These are phyloP conservation scores for Romanomermis culicivorax DNA, from an alignment of 2,888 invertebrate species.

Conservation along the genomic window DNA sequence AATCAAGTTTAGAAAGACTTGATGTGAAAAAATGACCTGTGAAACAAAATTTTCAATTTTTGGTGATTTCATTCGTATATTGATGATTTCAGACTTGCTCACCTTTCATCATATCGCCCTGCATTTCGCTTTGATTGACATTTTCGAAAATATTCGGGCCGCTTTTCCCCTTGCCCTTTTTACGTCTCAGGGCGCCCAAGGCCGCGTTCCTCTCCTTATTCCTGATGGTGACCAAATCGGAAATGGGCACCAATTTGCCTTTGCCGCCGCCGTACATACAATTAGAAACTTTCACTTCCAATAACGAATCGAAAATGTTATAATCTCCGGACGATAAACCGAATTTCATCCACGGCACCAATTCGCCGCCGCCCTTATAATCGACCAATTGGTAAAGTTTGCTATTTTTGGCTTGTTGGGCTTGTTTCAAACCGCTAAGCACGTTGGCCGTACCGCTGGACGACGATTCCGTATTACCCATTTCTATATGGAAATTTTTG, in stretches of 20 bases:
- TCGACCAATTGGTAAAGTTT: conserved; percentile 61
- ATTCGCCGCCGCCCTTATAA: conserved; percentile 74
- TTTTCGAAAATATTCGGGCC: conserved; percentile 26
- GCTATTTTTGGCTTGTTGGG: conserved; percentile 16
- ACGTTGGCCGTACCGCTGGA: neutral
- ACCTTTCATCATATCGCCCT: conserved; percentile 22
- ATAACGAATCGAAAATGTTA: conserved; percentile 9
- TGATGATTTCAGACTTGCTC: too few species aligned
- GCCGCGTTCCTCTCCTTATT: conserved; percentile 50
- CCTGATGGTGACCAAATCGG: conserved; percentile 60
- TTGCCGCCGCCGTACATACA: conserved; percentile 79
- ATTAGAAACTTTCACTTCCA: conserved; percentile 43
- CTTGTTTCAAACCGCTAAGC: neutral
- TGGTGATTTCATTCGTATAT: neutral
- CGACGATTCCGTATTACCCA: conserved; percentile 7
- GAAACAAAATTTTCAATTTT: too few species aligned
- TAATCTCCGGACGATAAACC: conserved; percentile 10
- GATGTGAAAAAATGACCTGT: neutral
- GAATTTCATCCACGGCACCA: conserved; percentile 52
- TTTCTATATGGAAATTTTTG: too few species aligned
- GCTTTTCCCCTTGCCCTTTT: conserved; percentile 24
- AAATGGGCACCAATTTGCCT: conserved; percentile 70
- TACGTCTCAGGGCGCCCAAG: conserved; percentile 23
- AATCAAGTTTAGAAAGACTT: neutral
- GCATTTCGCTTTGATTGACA: conserved; percentile 22